phyloP scores from a whole-genome alignment of 2,888 invertebrate species.

The Caenorhabditis sulstoni region DNA sequence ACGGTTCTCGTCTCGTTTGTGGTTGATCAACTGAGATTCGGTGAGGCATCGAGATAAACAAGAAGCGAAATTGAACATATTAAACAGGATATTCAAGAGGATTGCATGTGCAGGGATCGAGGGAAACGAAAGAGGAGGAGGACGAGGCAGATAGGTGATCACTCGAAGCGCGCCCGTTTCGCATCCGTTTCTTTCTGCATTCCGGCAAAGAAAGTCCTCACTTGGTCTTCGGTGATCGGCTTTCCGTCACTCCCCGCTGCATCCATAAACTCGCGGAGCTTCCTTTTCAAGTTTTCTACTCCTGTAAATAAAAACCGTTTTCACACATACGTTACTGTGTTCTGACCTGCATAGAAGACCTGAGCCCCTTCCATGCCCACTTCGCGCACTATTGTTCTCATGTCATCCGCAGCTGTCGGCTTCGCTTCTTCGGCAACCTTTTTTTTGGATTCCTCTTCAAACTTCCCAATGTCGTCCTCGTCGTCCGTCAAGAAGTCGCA shows the following conservation, averaged over 20 bases:
- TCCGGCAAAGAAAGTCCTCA: conserved; percentile 59
- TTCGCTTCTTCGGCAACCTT: conserved; percentile 24
- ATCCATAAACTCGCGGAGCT: conserved; percentile 53
- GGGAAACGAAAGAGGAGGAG: conserved; percentile 48
- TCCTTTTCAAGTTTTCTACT: conserved; percentile 62
- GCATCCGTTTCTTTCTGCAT: conserved; percentile 25
- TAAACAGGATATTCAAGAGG: conserved; percentile 57
- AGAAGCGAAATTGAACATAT: not conserved
- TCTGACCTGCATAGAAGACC: conserved; percentile 37
- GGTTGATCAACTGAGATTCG: conserved; percentile 70
- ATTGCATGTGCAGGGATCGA: conserved; percentile 54
- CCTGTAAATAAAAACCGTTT: conserved; percentile 43
- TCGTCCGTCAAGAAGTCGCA: conserved; percentile 69
- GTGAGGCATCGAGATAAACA: conserved; percentile 16
- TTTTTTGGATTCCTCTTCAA: conserved; percentile 54
- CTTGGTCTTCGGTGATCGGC: conserved; percentile 60
- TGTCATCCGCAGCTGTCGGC: conserved; percentile 29
- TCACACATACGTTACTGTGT: not conserved
- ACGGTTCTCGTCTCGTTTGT: conserved; percentile 70
- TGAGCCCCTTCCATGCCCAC: conserved; percentile 64
- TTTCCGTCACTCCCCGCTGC: conserved; percentile 12
- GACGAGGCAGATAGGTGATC: conserved; percentile 7
- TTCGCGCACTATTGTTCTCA: conserved; percentile 43
- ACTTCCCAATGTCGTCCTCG: conserved; percentile 64
- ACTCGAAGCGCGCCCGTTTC: conserved; percentile 48